Percentiles rank a stretch among this genome's conserved stretches.
Conservation (phyloP, 2,797 vertebrate genomes). For the Onychomys arenicola region DNA sequence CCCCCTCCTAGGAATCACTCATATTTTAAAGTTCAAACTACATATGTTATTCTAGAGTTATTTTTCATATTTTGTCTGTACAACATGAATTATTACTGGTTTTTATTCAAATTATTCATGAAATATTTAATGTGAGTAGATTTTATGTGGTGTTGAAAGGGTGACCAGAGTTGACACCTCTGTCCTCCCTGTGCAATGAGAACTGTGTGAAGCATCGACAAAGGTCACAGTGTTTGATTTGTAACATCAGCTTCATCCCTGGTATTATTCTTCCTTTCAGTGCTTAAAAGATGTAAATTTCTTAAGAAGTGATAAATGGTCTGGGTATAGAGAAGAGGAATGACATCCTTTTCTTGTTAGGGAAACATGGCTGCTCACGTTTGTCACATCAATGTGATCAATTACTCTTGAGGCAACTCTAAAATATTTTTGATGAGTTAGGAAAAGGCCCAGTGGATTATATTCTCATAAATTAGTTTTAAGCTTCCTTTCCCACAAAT, state of each 20-base stretch:
- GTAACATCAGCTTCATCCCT: not conserved
- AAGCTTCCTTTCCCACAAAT: slow-evolving; percentile 74
- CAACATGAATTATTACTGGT: not conserved
- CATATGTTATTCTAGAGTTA: not conserved
- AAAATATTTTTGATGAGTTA: slow-evolving; percentile 82
- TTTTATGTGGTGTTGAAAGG: not conserved
- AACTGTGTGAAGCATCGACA: not conserved
- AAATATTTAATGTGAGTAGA: slow-evolving; percentile 33
- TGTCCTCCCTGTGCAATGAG: not conserved
- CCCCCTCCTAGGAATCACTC: not conserved
- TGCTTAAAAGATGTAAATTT: slow-evolving; percentile 20
- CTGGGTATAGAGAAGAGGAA: slow-evolving; percentile 70
- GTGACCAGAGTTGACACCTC: not conserved
- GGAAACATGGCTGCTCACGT: slow-evolving; percentile 59
- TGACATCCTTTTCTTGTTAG: slow-evolving; percentile 73
- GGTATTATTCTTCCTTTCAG: not conserved
- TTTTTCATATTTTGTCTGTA: not conserved
- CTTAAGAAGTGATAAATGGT: too few relatives aligned
- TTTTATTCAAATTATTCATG: not conserved
- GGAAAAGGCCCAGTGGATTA: slow-evolving; percentile 81
- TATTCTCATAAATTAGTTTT: slow-evolving; percentile 84
- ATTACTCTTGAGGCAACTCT: slow-evolving; percentile 77
- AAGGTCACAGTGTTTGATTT: not conserved
- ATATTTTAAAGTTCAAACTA: not conserved
- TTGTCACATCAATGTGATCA: slow-evolving; percentile 75